Evolutionary conservation across 2,797 vertebrate species (phyloP), one percentile per base, ranked within the genome.

Genomic region (Chrosomus eos): DNA sequence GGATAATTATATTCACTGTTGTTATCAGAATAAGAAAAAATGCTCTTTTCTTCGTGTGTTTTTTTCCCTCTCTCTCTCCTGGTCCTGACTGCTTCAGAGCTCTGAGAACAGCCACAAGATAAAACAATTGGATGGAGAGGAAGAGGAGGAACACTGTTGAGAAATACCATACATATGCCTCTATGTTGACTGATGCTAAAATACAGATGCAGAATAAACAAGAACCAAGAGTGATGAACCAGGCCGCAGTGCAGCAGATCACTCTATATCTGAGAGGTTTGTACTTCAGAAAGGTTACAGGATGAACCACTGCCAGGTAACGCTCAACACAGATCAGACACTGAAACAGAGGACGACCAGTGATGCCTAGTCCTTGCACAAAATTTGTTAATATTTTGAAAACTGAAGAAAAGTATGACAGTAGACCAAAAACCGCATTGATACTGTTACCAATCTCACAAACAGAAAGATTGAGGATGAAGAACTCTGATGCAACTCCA

Each of bases 51-150:
- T 60, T 76, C 3, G 58, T 26, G 1, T 7, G 3, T 11, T 26
- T 76, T 55, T 58, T 13, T 0, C 5, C 48, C 5, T 38, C 3
- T 70, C 38, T 76, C 48, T 76, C 48, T 38, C 73, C 33, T 76
- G 53, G 53, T n/a, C 74, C 74, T n/a, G 53, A 60, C 53, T 58
- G 53, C 23, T 77, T 78, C 55, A 78, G 53, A 78, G 33, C 55
- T 62, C n/a, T 43, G 55, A 78, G 55, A 62, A 77, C 36, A 60
- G 53, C 55, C 55, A 40, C 36, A n/a, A 43, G 7, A 43, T 36
- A 77, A 26, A 38, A 77, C 33, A 77, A 26, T 7, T 77, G 75
- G 36, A 77, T 43, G 55, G 14, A 28, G 1, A 58, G 2, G 8
- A 19, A 60, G 1, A 60, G 4, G 2, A 62, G 8, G 14, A 77